Evolutionary conservation across 2,888 invertebrate genomes (phyloP).

Genomic region (Salticus scenicus): DNA sequence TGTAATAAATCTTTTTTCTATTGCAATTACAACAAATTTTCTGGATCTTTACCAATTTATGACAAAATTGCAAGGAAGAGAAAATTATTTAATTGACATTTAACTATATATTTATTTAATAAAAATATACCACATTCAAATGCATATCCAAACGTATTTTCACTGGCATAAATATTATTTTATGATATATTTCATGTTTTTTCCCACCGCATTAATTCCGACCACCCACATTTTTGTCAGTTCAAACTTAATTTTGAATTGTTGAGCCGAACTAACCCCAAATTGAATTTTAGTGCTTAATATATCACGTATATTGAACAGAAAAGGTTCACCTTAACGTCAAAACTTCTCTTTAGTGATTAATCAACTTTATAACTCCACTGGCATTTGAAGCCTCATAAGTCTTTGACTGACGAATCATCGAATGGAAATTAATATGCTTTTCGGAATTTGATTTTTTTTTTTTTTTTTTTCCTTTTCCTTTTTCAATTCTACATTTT

Average conservation of each 20-base stretch:
- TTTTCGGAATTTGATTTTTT: background rate
- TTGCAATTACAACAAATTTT: too few relatives aligned
- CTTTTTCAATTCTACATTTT: too few relatives aligned
- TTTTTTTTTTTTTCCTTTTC: background rate
- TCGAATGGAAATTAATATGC: constrained; percentile 1
- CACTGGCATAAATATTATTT: too few relatives aligned
- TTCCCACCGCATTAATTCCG: background rate
- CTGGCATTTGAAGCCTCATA: background rate
- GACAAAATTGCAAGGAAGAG: too few relatives aligned
- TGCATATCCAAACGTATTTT: too few relatives aligned
- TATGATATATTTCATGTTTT: too few relatives aligned
- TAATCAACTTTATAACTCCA: constrained; percentile 3
- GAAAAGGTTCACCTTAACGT: background rate
- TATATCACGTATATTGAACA: background rate
- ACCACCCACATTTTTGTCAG: background rate
- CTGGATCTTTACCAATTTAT: too few relatives aligned
- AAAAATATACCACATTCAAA: too few relatives aligned
- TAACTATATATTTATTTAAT: too few relatives aligned
- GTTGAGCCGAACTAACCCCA: background rate
- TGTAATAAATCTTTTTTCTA: too few relatives aligned
- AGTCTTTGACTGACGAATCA: background rate
- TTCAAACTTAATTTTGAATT: background rate
- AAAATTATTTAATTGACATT: too few relatives aligned
- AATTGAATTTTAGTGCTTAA: background rate
- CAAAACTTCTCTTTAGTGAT: constrained; percentile 2